Evolutionary conservation across 2,888 invertebrate genomes (phyloP).

Genomic region (Eilema griseolum): DNA sequence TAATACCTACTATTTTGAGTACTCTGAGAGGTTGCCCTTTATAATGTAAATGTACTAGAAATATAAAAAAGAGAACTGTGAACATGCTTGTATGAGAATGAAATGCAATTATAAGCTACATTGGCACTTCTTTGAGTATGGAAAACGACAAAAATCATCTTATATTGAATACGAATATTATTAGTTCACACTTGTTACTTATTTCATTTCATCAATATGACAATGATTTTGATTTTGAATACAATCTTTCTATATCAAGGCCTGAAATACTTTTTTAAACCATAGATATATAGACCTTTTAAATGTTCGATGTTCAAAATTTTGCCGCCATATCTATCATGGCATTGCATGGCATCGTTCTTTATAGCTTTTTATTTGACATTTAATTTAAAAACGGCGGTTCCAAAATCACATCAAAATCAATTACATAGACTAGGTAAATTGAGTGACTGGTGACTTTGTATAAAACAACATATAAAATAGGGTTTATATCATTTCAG

Average conservation of each 20-base stretch:
- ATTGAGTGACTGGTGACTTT: constrained; percentile 29
- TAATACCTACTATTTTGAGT: too few species aligned
- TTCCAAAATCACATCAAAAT: constrained; percentile 12
- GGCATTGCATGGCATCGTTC: background rate
- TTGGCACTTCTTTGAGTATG: constrained; percentile 50
- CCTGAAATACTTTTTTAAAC: constrained; percentile 50
- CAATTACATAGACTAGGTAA: constrained; percentile 35
- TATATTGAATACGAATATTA: constrained; percentile 20
- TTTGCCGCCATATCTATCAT: background rate
- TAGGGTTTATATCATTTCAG: constrained; percentile 34
- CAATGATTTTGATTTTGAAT: constrained; percentile 30
- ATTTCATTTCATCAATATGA: too few species aligned
- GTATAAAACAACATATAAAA: constrained; percentile 38
- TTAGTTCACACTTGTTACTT: too few species aligned
- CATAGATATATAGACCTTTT: background rate
- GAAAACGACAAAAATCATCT: constrained; percentile 17
- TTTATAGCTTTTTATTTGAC: constrained; percentile 3
- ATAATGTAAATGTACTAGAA: background rate
- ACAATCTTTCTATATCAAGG: constrained; percentile 61
- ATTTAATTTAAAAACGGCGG: constrained; percentile 12
- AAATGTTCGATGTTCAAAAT: constrained; percentile 6
- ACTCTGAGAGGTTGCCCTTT: background rate
- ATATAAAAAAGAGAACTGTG: background rate
- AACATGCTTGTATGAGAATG: constrained; percentile 34
- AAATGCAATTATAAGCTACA: constrained; percentile 61